Conservation (phyloP, 2,797 vertebrate species). For the Threskiornis aethiopicus region DNA sequence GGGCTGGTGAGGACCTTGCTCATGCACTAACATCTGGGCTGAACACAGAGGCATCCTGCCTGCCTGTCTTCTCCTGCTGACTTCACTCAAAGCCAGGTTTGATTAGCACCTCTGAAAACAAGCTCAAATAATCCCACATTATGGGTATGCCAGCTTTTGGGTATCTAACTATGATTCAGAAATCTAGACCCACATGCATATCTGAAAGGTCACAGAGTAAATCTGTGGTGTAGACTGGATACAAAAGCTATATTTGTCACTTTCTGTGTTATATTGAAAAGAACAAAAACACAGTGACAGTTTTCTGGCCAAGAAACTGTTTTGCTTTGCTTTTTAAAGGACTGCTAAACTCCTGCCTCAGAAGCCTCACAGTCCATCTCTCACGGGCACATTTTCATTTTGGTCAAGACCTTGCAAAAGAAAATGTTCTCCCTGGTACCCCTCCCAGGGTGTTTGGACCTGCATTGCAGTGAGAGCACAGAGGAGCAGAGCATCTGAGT, state of each 20-base stretch:
- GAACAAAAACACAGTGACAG: background rate
- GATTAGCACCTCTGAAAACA: conserved; percentile 31
- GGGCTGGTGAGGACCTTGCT: background rate
- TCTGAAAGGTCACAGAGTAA: background rate
- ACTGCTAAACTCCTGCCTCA: background rate
- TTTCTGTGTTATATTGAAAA: background rate
- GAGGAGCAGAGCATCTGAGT: background rate
- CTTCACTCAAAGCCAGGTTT: conserved; percentile 15
- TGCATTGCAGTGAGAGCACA: background rate
- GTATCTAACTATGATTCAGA: conserved; percentile 10
- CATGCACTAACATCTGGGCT: background rate
- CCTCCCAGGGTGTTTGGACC: background rate
- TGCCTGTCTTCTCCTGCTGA: conserved; percentile 10
- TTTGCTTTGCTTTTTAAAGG: conserved; percentile 8
- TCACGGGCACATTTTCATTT: background rate
- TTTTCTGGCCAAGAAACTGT: background rate
- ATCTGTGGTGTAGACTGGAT: background rate
- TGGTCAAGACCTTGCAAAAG: background rate
- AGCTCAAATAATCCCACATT: conserved; percentile 11
- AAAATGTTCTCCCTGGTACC: background rate
- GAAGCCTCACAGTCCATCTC: background rate
- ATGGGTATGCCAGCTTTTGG: background rate
- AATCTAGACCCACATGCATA: background rate
- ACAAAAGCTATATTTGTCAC: background rate
- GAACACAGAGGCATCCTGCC: background rate